Evolutionary conservation across 2,797 vertebrate species (phyloP), one percentile per base, ranked within the genome.

Genomic region (Amazona ochrocephala): DNA sequence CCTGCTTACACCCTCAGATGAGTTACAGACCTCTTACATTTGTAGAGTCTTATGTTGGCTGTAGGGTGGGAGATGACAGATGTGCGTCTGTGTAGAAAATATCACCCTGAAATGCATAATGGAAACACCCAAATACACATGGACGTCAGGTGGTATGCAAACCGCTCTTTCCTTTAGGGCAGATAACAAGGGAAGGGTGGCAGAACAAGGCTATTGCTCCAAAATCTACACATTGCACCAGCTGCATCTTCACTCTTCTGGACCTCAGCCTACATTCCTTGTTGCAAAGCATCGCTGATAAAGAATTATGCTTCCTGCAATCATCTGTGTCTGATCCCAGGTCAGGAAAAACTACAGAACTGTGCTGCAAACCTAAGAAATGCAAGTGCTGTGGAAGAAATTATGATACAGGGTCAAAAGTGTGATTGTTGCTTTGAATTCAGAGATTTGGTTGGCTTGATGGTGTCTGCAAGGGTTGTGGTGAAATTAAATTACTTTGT

Each of bases 291-390:
- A 41, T 37, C 85, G 64, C 0, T 32, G 72, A 70, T 73, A 66
- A 91, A 81, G 44, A 91, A 73, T 90, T 90, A 44, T 66, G 91
- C 42, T 89, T 94, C 66, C 41, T 78, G 71, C 15, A 17, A 72
- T 84, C 85, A 81, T 94, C 79, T 93, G 74, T 13, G 11, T 86
- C 39, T 82, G 74, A 90, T 91, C 42, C 13, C 11, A 48, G 70
- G 67, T 88, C 93, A 94, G 88, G 83, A 95, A 89, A 91, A 88
- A 66, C 39, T 78, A 62, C 30, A 78, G n/a, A 41, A n/a, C 34
- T 72, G 10, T 44, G 23, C 75, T 86, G 60, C 85, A 87, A 5
- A 6, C 11, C 21, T 58, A 44, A 39, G 66, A 95, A 88, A 88
- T 39, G 21, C 50, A 91, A 91, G n/a, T 54, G 53, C 76, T 90